phyloP scores from a whole-genome alignment of 2,113 vertebrate species.

The Sinosuthora webbiana region DNA sequence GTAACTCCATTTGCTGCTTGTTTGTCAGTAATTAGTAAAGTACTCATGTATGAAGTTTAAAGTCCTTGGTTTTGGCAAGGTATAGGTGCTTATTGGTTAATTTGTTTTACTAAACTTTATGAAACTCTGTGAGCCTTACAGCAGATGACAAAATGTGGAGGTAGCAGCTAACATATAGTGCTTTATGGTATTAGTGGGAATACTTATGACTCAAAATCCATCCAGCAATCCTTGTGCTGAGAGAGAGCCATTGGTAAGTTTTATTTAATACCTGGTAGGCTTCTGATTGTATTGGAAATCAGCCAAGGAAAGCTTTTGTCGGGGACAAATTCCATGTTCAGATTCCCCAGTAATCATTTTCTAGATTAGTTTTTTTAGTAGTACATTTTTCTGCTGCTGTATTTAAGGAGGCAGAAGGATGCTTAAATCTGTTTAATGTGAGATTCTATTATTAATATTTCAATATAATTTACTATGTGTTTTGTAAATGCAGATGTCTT shows the following conservation, averaged over 20 bases:
- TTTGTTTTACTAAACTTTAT: background rate
- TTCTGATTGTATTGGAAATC: background rate
- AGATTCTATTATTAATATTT: background rate
- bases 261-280: background rate
- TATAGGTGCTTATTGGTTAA: background rate
- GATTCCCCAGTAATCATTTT: background rate
- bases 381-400: background rate
- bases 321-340: background rate
- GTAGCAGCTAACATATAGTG: background rate
- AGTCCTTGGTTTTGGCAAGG: background rate
- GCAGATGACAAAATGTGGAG: background rate
- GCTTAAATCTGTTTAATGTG: background rate
- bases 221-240: background rate
- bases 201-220: background rate
- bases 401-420: background rate
- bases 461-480: background rate
- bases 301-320: background rate
- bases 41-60: background rate
- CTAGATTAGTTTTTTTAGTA: background rate
- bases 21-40: background rate
- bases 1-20: background rate
- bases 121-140: background rate
- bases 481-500: background rate
- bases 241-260: background rate
- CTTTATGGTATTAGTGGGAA: background rate